Conservation (phyloP, 64 coral and sea anemone genomes). For the Cladopsammia gracilis region DNA sequence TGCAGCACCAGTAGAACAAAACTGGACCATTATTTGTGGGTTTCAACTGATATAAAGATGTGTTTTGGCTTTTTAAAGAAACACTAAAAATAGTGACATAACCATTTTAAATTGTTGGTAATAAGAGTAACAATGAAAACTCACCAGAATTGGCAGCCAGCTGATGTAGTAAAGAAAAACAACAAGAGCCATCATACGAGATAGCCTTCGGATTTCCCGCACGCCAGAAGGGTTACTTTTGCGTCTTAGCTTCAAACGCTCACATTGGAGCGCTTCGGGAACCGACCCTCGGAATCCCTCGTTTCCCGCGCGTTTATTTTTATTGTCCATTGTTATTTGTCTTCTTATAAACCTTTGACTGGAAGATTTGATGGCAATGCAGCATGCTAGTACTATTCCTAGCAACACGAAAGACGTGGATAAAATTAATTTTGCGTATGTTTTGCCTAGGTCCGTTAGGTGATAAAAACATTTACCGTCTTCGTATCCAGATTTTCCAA, state of each 20-base stretch:
- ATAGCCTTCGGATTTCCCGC: conserved; percentile 75
- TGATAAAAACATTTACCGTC: conserved; percentile 82
- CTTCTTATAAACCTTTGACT: conserved; percentile 76
- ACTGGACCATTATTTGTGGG: no score
- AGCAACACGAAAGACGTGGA: conserved; percentile 71
- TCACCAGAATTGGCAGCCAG: conserved; percentile 96
- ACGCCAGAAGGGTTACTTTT: conserved; percentile 59
- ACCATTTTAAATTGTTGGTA: no score
- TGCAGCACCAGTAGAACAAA: no score
- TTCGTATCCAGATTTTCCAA: conserved; percentile 74
- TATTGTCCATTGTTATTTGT: conserved; percentile 61
- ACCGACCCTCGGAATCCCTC: neutral
- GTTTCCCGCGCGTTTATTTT: conserved; percentile 28
- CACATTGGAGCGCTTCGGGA: neutral
- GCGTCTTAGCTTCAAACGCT: neutral
- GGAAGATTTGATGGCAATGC: conserved; percentile 72
- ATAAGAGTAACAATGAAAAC: neutral
- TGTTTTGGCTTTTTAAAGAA: no score
- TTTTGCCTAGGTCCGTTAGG: conserved; percentile 71
- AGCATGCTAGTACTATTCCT: conserved; percentile 76
- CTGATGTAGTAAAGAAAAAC: conserved; percentile 91
- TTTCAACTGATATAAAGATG: no score
- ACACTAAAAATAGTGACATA: no score
- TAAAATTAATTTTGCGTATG: conserved; percentile 70
- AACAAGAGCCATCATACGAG: conserved; percentile 88